Evolutionary conservation across 2,888 invertebrate genomes (phyloP), one percentile per base, ranked within the genome.

Genomic region (Pandemis cinnamomeana): DNA sequence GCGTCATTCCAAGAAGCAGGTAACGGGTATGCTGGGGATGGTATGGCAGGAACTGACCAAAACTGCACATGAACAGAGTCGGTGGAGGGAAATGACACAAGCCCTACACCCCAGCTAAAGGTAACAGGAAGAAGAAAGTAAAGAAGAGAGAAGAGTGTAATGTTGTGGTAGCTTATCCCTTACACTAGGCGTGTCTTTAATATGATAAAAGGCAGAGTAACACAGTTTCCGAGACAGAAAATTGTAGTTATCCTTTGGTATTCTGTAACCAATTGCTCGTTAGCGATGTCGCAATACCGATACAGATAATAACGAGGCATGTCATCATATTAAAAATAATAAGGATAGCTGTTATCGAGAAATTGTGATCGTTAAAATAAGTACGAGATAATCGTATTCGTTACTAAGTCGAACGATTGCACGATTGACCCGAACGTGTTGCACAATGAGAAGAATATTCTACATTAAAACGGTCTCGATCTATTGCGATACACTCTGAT

Each of bases 331-430:
- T 48, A 70, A 73, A 72, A 60, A 70, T 61, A 70, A 70, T 53
- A 55, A 58, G 64, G 63, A 70, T 60, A 53, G 46, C 13, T 68
- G 44, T 61, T 74, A 74, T 74, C 70, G 53, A 36, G 53, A 74
- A 66, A 70, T 73, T 73, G 46, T 8, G 48, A 74, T 74, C 74
- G 62, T 71, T 71, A 74, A 74, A 67, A 71, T 71, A 74, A 74
- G 70, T 70, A 70, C 46, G 74, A 74, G 66, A 74, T 71, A 71
- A 71, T 71, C 74, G 67, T 67, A 67, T 70, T 71, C 67, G 74
- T 70, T 74, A 71, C 55, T 46, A 66, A 70, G 66, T 73, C 70
- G 73, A 68, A 72, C 69, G 64, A 60, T 71, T 74, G 71, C 74
- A 67, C 71, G 71, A 61, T 55, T 74, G 74, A 71, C 74, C 73